Evolutionary conservation across 2,113 vertebrate species (phyloP).

Genomic region (Daphoenositta chrysoptera): DNA sequence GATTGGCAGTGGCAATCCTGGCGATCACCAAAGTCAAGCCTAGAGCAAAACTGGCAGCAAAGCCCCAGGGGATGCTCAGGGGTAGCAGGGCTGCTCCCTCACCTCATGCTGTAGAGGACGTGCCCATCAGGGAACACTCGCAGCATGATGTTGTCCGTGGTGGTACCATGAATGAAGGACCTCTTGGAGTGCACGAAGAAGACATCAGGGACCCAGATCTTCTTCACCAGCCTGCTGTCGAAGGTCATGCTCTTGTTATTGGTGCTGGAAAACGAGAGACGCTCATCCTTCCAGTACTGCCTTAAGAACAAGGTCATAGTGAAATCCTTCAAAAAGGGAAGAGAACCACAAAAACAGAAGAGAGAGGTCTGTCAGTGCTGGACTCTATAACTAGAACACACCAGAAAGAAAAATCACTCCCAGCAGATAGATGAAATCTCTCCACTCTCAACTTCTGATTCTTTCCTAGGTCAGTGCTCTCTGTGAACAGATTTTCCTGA

Average conservation of each 20-base stretch:
- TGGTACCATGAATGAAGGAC: constrained; percentile 93
- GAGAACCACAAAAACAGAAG: not conserved
- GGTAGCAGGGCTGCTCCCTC: not conserved
- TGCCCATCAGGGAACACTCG: constrained; percentile 92
- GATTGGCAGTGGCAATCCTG: not conserved
- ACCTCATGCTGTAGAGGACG: constrained; percentile 95
- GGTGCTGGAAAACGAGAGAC: constrained; percentile 86
- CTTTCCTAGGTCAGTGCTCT: not conserved
- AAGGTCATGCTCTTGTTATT: constrained; percentile 98
- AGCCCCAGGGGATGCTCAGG: not conserved
- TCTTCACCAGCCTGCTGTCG: constrained; percentile 89
- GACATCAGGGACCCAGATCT: constrained; percentile 95
- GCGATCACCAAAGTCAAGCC: not conserved
- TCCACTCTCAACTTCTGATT: not conserved
- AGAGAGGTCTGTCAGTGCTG: not conserved
- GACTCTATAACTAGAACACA: not conserved
- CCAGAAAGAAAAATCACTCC: not conserved
- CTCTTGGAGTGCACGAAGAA: constrained; percentile 97
- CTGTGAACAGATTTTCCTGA: not conserved
- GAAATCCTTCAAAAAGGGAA: constrained; percentile 80
- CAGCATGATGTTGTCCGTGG: constrained; percentile 95
- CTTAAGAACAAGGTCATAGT: constrained; percentile 95
- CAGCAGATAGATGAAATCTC: not conserved
- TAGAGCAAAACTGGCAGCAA: not conserved
- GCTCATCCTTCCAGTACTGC: constrained; percentile 95